Evolutionary conservation across 1,140 invertebrate species (phyloP).

Genomic region (Drosophila oshimai): DNA sequence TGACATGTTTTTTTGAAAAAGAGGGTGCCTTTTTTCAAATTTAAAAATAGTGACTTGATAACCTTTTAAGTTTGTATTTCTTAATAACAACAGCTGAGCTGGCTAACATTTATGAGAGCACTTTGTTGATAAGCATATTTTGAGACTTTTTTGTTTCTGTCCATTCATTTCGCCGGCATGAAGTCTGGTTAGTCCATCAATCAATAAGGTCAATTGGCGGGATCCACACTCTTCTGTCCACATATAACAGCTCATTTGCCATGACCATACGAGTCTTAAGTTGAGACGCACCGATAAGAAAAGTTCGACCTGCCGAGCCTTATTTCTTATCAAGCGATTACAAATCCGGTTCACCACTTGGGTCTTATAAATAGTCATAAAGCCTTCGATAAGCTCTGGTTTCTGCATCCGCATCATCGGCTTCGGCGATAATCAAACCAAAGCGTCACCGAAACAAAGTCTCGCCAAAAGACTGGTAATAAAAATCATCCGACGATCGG

Average conservation of each 20-base stretch:
- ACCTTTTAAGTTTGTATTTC: too few relatives aligned
- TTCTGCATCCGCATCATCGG: conserved; percentile 52
- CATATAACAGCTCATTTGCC: conserved; percentile 4
- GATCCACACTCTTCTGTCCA: background rate
- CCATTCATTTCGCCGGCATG: background rate
- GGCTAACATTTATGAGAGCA: too few relatives aligned
- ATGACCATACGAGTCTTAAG: conserved; percentile 20
- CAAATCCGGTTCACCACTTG: conserved; percentile 57
- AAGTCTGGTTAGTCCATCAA: conserved; percentile 5
- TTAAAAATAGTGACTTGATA: too few relatives aligned
- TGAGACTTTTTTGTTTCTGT: too few relatives aligned
- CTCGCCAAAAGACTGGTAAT: background rate
- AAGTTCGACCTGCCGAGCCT: conserved; percentile 30
- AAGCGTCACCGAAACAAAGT: conserved; percentile 20
- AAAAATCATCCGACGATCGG: background rate
- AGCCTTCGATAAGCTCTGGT: conserved; percentile 8
- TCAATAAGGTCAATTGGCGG: conserved; percentile 30
- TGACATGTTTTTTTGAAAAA: too few relatives aligned
- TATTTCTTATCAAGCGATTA: conserved; percentile 40
- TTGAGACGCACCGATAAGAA: conserved; percentile 11
- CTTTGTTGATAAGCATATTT: background rate
- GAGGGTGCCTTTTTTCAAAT: too few relatives aligned
- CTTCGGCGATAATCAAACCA: background rate
- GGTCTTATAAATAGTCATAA: conserved; percentile 29
- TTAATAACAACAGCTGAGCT: too few relatives aligned